Conservation (phyloP, 2,797 vertebrate species). For the Dipus sagitta region DNA sequence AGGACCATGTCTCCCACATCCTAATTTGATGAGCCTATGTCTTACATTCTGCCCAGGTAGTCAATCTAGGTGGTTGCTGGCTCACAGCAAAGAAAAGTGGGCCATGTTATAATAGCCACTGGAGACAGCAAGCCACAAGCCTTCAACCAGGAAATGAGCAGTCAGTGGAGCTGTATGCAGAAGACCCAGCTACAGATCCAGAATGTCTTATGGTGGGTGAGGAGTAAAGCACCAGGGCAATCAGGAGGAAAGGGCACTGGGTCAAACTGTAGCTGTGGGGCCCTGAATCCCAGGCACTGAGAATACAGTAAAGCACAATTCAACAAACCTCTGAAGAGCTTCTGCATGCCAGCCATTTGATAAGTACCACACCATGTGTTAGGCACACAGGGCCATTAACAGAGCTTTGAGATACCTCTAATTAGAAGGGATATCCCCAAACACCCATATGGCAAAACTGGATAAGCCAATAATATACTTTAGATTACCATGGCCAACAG, state of each 20-base stretch:
- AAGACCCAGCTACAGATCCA: not conserved
- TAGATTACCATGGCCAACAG: too few species aligned
- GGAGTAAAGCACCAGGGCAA: not conserved
- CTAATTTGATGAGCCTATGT: slow-evolving; percentile 84
- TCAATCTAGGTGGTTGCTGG: slow-evolving; percentile 72
- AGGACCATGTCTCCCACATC: slow-evolving; percentile 67
- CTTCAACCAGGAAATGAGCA: slow-evolving; percentile 68
- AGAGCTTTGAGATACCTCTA: too few species aligned
- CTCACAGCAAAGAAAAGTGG: slow-evolving; percentile 69
- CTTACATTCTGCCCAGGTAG: slow-evolving; percentile 83
- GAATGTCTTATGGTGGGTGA: not conserved
- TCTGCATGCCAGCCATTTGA: accelerated
- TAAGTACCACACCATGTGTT: accelerated
- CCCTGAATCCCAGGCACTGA: not conserved
- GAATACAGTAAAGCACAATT: not conserved
- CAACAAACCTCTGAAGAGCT: not conserved
- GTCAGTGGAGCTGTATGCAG: too few species aligned
- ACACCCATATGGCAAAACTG: not conserved
- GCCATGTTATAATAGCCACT: slow-evolving; percentile 74
- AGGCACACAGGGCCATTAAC: not conserved
- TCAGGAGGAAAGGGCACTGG: not conserved
- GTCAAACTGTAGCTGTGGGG: not conserved
- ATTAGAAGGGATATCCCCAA: not conserved
- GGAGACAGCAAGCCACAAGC: slow-evolving; percentile 67
- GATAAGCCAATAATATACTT: not conserved